phyloP scores from a whole-genome alignment of 2,888 invertebrate species.

The Dascillus cervinus region DNA sequence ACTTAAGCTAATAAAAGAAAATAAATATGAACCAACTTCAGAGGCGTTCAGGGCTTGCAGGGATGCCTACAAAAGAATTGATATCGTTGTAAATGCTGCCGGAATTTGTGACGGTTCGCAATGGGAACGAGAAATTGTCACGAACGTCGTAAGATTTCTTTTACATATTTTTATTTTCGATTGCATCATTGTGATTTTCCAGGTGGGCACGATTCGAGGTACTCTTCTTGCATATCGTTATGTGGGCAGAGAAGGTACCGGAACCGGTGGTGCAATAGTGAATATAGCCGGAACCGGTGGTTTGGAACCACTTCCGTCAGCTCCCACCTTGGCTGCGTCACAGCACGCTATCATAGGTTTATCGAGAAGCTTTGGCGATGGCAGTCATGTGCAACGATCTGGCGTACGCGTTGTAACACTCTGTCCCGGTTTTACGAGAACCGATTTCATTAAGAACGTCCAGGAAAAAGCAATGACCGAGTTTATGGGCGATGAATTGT shows the following conservation, averaged over 20 bases:
- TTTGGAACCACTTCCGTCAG: constrained; percentile 38
- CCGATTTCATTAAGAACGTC: constrained; percentile 29
- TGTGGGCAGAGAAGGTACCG: constrained; percentile 38
- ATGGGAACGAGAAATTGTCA: constrained; percentile 36
- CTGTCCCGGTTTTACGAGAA: constrained; percentile 38
- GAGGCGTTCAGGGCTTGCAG: constrained; percentile 24
- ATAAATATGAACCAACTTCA: constrained; percentile 11
- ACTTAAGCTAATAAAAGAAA: not conserved
- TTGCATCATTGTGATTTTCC: constrained; percentile 15
- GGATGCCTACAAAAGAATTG: constrained; percentile 21
- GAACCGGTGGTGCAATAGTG: constrained; percentile 45
- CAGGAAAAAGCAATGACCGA: constrained; percentile 24
- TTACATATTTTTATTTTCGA: not conserved
- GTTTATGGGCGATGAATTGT: constrained; percentile 22
- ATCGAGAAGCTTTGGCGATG: constrained; percentile 33
- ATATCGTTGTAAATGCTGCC: constrained; percentile 30
- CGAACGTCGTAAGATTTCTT: constrained; percentile 28
- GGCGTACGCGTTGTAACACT: constrained; percentile 38
- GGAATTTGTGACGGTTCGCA: constrained; percentile 33
- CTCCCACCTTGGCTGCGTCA: constrained; percentile 43
- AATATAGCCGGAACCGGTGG: constrained; percentile 48
- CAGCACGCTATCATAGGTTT: constrained; percentile 38
- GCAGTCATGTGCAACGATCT: constrained; percentile 28
- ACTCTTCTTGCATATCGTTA: constrained; percentile 38
- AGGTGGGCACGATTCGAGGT: constrained; percentile 38